Percentiles rank a stretch among this genome's conserved stretches.
These are phyloP conservation scores for Capitella teleta DNA, from an alignment of 1,140 invertebrate species.

Conservation along the genomic window DNA sequence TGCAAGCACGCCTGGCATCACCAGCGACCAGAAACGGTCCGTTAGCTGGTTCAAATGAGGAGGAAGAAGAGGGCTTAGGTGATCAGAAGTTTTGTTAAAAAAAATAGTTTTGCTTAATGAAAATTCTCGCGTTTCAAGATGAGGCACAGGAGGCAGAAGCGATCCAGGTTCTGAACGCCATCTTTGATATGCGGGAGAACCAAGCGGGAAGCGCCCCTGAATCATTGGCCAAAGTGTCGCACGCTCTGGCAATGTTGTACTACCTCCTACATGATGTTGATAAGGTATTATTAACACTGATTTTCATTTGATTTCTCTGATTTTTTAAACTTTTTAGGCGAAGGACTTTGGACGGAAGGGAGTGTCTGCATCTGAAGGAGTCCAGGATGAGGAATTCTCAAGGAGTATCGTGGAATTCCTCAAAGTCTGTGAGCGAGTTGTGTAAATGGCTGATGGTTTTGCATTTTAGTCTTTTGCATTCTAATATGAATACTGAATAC, in stretches of 20 bases:
- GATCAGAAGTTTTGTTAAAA: too few relatives aligned
- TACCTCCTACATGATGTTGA: constrained; percentile 30
- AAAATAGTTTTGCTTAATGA: too few relatives aligned
- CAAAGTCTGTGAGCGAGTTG: constrained; percentile 22
- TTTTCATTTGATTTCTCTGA: too few relatives aligned
- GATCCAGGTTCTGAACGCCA: constrained; percentile 36
- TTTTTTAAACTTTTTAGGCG: too few relatives aligned
- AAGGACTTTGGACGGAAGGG: constrained; percentile 37
- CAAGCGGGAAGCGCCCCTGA: constrained; percentile 22
- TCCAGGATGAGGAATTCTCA: constrained; percentile 28
- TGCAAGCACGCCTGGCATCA: background rate
- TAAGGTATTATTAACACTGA: too few relatives aligned
- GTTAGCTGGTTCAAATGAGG: background rate
- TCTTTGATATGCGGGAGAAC: constrained; percentile 36
- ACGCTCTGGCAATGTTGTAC: constrained; percentile 36
- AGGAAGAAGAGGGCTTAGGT: constrained; percentile 1
- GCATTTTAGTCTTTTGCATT: too few relatives aligned
- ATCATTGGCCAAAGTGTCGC: constrained; percentile 26
- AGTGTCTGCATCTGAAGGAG: constrained; percentile 28
- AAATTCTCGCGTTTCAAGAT: too few relatives aligned
- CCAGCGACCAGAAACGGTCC: background rate
- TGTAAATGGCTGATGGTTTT: too few relatives aligned
- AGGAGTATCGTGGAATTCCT: constrained; percentile 33
- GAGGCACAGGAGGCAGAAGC: constrained; percentile 41
- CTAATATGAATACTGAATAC: too few relatives aligned